phyloP scores from a whole-genome alignment of 2,113 vertebrate genomes.

The Natator depressus region DNA sequence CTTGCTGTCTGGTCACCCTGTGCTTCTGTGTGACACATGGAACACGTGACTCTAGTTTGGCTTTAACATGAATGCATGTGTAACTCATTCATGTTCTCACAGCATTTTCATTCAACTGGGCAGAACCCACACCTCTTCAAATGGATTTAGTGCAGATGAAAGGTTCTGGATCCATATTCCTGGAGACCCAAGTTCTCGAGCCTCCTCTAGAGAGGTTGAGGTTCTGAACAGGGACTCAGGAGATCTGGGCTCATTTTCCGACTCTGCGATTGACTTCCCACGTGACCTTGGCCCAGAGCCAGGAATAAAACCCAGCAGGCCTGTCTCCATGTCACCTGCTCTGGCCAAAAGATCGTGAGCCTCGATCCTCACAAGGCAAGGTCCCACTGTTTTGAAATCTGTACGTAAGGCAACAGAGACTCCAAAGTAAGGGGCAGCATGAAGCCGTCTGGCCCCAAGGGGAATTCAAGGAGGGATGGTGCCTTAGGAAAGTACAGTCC shows the following conservation, averaged over 20 bases:
- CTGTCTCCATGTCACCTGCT: not conserved
- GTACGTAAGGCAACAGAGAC: not conserved
- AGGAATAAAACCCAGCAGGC: not conserved
- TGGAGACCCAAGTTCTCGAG: not conserved
- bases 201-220: not conserved
- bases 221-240: no score
- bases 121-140: not conserved
- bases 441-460: no score
- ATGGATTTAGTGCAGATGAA: not conserved
- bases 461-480: not conserved
- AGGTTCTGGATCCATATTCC: not conserved
- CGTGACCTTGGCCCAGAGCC: not conserved
- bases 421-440: fast-evolving
- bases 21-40: fast-evolving
- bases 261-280: not conserved
- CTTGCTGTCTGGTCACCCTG: no score
- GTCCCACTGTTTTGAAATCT: not conserved
- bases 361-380: not conserved
- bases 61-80: fast-evolving
- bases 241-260: not conserved
- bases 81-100: fast-evolving
- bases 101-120: not conserved
- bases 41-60: not conserved
- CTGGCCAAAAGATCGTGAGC: not conserved
- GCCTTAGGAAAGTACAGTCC: no score